Evolutionary conservation across 2,888 invertebrate species (phyloP), one percentile per base, ranked within the genome.

Genomic region (Ophion costatus): DNA sequence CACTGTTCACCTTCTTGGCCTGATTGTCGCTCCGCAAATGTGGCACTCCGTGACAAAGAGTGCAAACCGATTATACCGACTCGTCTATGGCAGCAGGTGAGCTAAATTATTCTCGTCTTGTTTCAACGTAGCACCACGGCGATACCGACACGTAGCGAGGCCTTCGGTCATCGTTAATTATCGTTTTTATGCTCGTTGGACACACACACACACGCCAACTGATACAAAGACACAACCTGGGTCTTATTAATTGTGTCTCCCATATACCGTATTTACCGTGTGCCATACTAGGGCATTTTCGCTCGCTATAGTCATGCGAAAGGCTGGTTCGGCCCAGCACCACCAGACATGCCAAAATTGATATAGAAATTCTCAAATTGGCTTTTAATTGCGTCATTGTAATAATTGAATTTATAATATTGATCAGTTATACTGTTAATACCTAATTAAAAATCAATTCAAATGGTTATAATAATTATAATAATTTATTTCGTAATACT

Each of bases 101-200:
- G 29, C 29, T 20, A 67, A 61, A 80, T 73, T 74, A 73, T 67
- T 80, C 56, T 29, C n/a, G 59, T 73, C 66, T 67, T 80, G 73
- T 74, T 51, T 66, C 57, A 11, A 24, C 38, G 66, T 29, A 22
- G 24, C 42, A 45, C 59, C 56, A 71, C 20, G 38, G 59, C 66
- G 57, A 67, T 57, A 56, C 64, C 70, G 22, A 22, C 45, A 63
- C 66, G 66, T 66, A 67, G 59, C 59, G 17, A 6, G 24, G 24
- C 14, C 80, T 59, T 66, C 29, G 73, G 59, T 80, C 66, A 74
- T 80, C 74, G 59, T 66, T 80, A 74, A 80, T 74, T 64, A 73
- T 66, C 24, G 66, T 66, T 67, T 66, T 67, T 42, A 38, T 64
- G 66, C 66, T 73, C 57, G 64, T 80, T 67, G 56, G n/a, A n/a